A percentile compares a stretch with the other conserved stretches of the same genome.
These are phyloP conservation scores for Atrichornis clamosus DNA, from an alignment of 2,113 vertebrate species.

Conservation along the genomic window DNA sequence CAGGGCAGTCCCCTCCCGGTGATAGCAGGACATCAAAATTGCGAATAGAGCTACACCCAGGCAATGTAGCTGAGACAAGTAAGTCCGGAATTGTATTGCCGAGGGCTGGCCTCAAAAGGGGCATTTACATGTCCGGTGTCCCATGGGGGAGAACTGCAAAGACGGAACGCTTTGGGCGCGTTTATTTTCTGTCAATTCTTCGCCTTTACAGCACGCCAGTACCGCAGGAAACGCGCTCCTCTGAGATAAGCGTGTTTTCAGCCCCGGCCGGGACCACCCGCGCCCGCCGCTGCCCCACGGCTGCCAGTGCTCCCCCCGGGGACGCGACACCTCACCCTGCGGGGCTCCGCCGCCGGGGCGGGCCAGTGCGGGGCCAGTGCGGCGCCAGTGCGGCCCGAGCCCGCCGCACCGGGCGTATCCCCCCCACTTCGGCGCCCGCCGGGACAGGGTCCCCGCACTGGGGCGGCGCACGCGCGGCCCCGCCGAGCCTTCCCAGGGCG, in stretches of 20 bases:
- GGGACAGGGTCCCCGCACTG: rapidly evolving
- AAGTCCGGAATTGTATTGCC: rapidly evolving
- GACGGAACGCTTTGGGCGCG: rapidly evolving
- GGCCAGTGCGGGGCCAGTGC: neutral
- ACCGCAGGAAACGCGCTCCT: rapidly evolving
- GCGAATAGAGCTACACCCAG: rapidly evolving
- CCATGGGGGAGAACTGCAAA: rapidly evolving
- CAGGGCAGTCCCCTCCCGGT: neutral
- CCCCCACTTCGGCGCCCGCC: too few species aligned
- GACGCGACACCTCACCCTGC: neutral
- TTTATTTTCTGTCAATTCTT: neutral
- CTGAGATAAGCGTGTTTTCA: rapidly evolving
- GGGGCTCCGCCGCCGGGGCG: neutral
- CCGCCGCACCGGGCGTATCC: neutral
- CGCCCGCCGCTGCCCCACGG: neutral
- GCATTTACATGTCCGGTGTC: neutral
- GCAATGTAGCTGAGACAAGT: rapidly evolving
- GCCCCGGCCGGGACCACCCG: neutral
- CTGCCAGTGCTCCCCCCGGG: neutral
- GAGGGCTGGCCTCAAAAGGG: neutral
- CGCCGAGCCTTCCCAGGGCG: too few species aligned
- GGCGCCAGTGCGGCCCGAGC: neutral
- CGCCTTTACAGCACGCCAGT: rapidly evolving
- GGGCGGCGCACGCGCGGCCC: neutral
- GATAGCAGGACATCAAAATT: neutral